These are phyloP conservation scores for Alethe castanea DNA, from an alignment of 2,113 vertebrate species.

Conservation along the genomic window DNA sequence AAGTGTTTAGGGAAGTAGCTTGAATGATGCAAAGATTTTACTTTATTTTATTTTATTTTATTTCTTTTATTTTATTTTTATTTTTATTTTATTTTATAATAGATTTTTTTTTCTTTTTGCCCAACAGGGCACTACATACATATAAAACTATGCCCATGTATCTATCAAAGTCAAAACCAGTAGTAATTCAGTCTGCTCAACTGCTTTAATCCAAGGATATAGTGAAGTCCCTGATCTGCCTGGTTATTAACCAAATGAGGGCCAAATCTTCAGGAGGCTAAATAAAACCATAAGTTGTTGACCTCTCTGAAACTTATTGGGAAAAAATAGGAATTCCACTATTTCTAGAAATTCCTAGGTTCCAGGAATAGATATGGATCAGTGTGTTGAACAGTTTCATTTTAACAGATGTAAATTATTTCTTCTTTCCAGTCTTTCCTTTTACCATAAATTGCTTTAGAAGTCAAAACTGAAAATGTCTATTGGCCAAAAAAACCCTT, in stretches of 20 bases:
- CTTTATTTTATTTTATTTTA: background rate
- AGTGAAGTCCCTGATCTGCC: background rate
- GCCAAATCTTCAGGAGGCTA: background rate
- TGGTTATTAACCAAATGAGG: background rate
- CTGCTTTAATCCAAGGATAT: background rate
- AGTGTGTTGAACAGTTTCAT: background rate
- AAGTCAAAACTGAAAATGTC: background rate
- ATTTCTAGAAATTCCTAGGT: background rate
- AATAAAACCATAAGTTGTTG: background rate
- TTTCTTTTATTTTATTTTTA: background rate
- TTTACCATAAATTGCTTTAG: background rate
- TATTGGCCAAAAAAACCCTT: rapidly evolving
- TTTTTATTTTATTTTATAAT: background rate
- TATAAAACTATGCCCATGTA: background rate
- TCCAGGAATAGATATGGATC: background rate
- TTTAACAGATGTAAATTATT: background rate
- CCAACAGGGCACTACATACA: rapidly evolving
- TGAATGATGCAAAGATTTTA: background rate
- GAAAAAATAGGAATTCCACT: background rate
- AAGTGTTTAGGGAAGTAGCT: background rate
- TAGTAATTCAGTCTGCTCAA: background rate
- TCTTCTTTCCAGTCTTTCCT: background rate
- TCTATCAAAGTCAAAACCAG: background rate
- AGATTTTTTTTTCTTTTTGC: background rate
- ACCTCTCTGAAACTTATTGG: background rate